phyloP scores from a whole-genome alignment of 1,140 invertebrate species.

The Archivesica marissinica region DNA sequence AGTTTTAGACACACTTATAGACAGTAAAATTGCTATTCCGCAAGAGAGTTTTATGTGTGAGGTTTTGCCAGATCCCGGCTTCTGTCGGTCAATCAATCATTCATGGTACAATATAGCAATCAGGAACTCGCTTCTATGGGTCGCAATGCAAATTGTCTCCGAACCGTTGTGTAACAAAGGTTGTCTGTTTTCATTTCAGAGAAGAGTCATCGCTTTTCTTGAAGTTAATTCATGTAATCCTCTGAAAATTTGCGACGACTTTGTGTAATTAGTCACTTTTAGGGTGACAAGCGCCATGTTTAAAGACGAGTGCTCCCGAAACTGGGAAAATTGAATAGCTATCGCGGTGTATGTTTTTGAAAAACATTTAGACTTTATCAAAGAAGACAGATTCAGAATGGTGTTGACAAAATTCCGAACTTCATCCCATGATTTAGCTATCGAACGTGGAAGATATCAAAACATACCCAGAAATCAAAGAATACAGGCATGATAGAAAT shows the following conservation, averaged over 20 bases:
- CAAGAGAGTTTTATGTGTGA: background rate
- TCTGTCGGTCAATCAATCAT: background rate
- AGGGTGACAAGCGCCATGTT: background rate
- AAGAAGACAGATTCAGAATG: too few relatives aligned
- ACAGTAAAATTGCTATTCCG: background rate
- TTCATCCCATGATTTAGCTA: background rate
- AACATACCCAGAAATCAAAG: background rate
- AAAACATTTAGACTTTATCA: too few relatives aligned
- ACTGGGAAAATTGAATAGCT: background rate
- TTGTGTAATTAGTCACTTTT: background rate
- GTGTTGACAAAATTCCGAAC: too few relatives aligned
- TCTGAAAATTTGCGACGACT: background rate
- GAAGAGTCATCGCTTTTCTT: background rate
- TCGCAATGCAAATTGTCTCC: background rate
- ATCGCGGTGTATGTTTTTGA: background rate
- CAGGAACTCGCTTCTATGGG: background rate
- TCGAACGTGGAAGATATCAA: background rate
- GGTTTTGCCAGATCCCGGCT: background rate
- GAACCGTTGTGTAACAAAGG: background rate
- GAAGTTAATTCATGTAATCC: background rate
- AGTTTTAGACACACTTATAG: background rate
- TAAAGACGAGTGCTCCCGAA: background rate
- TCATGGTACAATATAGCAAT: background rate
- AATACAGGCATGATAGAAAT: background rate
- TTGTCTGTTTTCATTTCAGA: slow-evolving; percentile 10